Evolutionary conservation across 1,140 invertebrate genomes (phyloP).

Genomic region (Helicoverpa armigera): DNA sequence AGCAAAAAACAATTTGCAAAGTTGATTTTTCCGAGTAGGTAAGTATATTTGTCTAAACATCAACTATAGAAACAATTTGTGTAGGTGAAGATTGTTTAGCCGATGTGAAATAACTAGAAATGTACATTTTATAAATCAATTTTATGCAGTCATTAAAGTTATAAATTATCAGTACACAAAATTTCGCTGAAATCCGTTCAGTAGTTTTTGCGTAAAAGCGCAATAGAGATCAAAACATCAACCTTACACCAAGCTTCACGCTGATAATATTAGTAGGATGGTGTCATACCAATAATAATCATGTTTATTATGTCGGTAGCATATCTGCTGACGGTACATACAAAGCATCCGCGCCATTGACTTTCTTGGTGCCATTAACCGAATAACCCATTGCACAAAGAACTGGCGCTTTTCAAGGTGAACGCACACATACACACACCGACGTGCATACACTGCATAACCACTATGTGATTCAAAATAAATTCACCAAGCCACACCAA

Average conservation of each 20-base stretch:
- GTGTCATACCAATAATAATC: neutral
- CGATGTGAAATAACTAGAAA: no score
- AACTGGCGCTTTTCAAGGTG: slow-evolving; percentile 85
- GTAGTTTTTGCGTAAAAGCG: neutral
- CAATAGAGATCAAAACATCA: no score
- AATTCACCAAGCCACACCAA: slow-evolving; percentile 58
- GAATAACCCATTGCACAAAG: slow-evolving; percentile 87
- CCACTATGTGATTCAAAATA: slow-evolving; percentile 80
- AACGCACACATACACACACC: slow-evolving; percentile 75
- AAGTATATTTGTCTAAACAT: no score
- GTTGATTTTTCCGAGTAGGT: no score
- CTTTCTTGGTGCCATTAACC: slow-evolving; percentile 85
- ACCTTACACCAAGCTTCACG: no score
- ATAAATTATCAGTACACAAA: no score
- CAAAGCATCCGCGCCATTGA: slow-evolving; percentile 83
- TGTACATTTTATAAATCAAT: no score
- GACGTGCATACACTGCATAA: slow-evolving; percentile 50
- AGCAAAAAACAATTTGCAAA: no score
- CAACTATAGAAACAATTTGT: no score
- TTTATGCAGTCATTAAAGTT: no score
- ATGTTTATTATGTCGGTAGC: slow-evolving; percentile 18
- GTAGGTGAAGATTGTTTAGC: no score
- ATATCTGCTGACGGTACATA: slow-evolving; percentile 71
- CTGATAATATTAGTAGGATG: neutral
- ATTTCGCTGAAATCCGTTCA: no score